Evolutionary conservation across 2,113 vertebrate species (phyloP).

Genomic region (Etia nguti): DNA sequence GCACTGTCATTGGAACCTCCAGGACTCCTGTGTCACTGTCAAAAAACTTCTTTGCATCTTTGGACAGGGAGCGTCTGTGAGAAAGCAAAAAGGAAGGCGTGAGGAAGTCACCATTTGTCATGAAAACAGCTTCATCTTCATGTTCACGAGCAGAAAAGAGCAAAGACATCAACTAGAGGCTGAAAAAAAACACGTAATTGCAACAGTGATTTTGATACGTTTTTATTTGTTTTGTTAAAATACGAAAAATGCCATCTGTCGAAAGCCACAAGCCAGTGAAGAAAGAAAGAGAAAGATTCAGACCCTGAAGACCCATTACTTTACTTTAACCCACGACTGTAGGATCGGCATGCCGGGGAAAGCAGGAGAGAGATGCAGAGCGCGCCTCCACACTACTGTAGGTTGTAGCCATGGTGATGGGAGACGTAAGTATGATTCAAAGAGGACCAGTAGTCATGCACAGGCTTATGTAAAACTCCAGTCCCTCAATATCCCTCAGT

Average conservation of each 20-base stretch:
- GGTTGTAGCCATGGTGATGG: conserved; percentile 70
- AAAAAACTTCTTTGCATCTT: conserved; percentile 81
- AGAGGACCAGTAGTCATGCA: conserved; percentile 53
- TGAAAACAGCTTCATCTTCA: not conserved
- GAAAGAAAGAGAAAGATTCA: conserved; percentile 15
- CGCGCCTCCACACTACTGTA: conserved; percentile 63
- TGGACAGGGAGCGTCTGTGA: conserved; percentile 75
- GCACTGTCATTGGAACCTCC: conserved; percentile 79
- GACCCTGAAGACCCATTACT: conserved; percentile 35
- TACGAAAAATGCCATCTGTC: not conserved
- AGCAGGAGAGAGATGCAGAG: conserved; percentile 37
- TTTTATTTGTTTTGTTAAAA: not conserved
- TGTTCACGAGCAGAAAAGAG: not conserved
- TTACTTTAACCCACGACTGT: conserved; percentile 52
- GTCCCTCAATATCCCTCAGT: conserved; percentile 5
- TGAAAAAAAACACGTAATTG: not conserved
- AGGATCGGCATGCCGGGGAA: conserved; percentile 38
- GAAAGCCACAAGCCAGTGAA: not conserved
- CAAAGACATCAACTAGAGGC: not conserved
- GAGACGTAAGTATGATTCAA: conserved; percentile 62
- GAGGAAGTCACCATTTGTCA: not conserved
- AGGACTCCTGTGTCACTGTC: conserved; percentile 80
- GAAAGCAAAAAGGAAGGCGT: not conserved
- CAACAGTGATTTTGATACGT: not conserved
- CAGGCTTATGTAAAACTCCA: conserved; percentile 65